A percentile compares a stretch with the other conserved stretches of the same genome.
These are phyloP conservation scores for Tautogolabrus adspersus DNA, from an alignment of 2,113 vertebrate species.

Conservation along the genomic window DNA sequence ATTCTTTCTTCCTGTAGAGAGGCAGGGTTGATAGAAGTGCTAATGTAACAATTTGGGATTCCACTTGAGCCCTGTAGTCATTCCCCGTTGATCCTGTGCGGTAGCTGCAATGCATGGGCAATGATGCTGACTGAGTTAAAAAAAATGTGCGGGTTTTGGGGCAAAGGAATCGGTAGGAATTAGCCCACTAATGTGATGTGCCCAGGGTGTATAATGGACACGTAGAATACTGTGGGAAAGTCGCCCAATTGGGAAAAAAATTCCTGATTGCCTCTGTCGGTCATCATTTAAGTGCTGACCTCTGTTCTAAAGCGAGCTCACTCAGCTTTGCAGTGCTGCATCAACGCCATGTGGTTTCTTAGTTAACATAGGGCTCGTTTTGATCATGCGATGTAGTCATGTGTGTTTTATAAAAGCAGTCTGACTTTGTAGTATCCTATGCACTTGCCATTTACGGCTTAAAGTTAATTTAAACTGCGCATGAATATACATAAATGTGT, in stretches of 20 bases:
- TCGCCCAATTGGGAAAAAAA: conserved; percentile 31
- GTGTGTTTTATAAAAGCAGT: neutral
- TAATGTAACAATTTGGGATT: conserved; percentile 58
- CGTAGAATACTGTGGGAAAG: conserved; percentile 48
- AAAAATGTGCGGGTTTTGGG: conserved; percentile 40
- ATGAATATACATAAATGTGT: conserved; percentile 20
- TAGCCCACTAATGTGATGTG: conserved; percentile 51
- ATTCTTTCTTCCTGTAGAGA: conserved; percentile 16
- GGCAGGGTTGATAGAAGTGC: conserved; percentile 42
- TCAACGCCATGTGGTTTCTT: neutral
- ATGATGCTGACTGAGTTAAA: conserved; percentile 29
- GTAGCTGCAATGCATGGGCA: conserved; percentile 49
- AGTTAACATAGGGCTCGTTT: neutral
- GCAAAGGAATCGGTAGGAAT: conserved; percentile 55
- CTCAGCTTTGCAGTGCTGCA: conserved; percentile 1
- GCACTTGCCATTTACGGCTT: neutral
- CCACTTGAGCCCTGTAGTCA: conserved; percentile 26
- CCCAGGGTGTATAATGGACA: conserved; percentile 53
- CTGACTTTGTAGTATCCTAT: neutral
- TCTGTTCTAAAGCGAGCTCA: conserved; percentile 20
- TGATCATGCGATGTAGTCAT: neutral
- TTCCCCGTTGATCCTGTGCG: conserved; percentile 53
- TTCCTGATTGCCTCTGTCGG: conserved; percentile 57
- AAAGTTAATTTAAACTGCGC: neutral
- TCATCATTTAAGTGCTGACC: conserved; percentile 58